Evolutionary conservation across 2,113 vertebrate genomes (phyloP), one percentile per base, ranked within the genome.

Genomic region (Catharus minimus): DNA sequence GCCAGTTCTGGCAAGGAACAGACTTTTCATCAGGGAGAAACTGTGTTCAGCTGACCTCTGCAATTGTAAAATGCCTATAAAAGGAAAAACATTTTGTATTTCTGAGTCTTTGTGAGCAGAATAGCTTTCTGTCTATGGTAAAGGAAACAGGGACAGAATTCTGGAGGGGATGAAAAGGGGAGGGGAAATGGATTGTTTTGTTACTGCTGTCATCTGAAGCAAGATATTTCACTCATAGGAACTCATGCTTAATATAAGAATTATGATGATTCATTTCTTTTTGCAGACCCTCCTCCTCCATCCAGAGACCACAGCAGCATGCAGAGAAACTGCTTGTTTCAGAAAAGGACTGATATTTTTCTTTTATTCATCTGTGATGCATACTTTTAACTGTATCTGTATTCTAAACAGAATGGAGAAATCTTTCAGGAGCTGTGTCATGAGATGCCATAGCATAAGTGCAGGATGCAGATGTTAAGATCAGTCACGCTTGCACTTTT

Each of bases 21-120:
- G 28, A 7, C 26, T 90, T 88, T 82, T 84, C 41, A 36, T 56
- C 15, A 11, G 21, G 13, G 49, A 46, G 10, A 36, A 28, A 57
- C 6, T 19, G 32, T 75, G 65, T 66, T 84, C 73, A 61, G 62
- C 71, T 91, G 58, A 79, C 32, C n/a, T 93, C 62, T 89, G 30
- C 47, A 79, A 47, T 47, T 62, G 66, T 75, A 76, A 82, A 86
- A 95, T 92, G 86, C n/a, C 93, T 82, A 92, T 93, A 95, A 92
- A 96, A 94, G 92, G 94, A 78, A 92, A 94, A 88, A 33, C 2
- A 16, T 43, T 57, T 83, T 84, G 15, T 50, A 69, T 90, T 90
- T 92, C 57, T 17, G 32, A 55, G 66, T 65, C 81, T 86, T 57
- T 72, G n/a, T 86, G 33, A 56, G 43, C 47, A 85, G 58, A 62